phyloP scores from a whole-genome alignment of 2,888 invertebrate genomes.

The Pimpla rufipes region DNA sequence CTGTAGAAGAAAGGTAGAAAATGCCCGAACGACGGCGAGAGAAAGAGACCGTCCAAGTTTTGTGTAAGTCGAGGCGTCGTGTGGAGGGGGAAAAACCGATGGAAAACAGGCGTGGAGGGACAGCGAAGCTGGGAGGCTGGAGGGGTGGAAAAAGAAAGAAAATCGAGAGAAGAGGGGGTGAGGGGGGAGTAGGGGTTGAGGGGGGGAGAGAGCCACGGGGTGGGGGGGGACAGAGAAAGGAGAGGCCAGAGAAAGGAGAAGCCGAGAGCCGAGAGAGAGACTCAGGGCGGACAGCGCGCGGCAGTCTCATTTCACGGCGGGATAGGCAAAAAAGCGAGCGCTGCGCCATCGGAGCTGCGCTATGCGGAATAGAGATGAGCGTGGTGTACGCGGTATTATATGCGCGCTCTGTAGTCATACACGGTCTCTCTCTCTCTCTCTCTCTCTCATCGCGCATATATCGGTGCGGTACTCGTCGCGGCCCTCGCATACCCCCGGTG shows the following conservation, averaged over 20 bases:
- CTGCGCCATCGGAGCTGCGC: slow-evolving; percentile 72
- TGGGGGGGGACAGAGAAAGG: slow-evolving; percentile 46
- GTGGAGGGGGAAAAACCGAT: slow-evolving; percentile 75
- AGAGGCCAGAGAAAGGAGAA: slow-evolving; percentile 56
- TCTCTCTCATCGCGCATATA: slow-evolving; percentile 7
- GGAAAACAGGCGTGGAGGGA: slow-evolving; percentile 76
- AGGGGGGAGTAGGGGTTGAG: not conserved
- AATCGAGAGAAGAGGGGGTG: slow-evolving; percentile 28
- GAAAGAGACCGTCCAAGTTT: slow-evolving; percentile 42
- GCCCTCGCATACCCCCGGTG: slow-evolving; percentile 5
- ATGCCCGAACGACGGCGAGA: slow-evolving; percentile 68
- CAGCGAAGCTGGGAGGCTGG: slow-evolving; percentile 46
- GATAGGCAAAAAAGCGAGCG: slow-evolving; percentile 78
- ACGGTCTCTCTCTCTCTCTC: not conserved
- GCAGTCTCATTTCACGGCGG: slow-evolving; percentile 81
- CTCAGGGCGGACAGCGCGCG: slow-evolving; percentile 63
- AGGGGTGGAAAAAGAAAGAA: slow-evolving; percentile 56
- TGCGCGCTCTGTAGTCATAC: slow-evolving; percentile 57
- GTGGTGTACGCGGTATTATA: slow-evolving; percentile 62
- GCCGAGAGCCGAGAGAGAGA: slow-evolving; percentile 62
- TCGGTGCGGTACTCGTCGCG: slow-evolving; percentile 58
- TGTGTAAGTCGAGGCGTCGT: slow-evolving; percentile 35
- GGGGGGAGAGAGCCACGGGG: slow-evolving; percentile 42
- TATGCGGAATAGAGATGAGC: slow-evolving; percentile 78
- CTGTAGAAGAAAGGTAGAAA: slow-evolving; percentile 29